Conservation (phyloP, 2,797 vertebrate genomes). For the Notolepis coatsorum region DNA sequence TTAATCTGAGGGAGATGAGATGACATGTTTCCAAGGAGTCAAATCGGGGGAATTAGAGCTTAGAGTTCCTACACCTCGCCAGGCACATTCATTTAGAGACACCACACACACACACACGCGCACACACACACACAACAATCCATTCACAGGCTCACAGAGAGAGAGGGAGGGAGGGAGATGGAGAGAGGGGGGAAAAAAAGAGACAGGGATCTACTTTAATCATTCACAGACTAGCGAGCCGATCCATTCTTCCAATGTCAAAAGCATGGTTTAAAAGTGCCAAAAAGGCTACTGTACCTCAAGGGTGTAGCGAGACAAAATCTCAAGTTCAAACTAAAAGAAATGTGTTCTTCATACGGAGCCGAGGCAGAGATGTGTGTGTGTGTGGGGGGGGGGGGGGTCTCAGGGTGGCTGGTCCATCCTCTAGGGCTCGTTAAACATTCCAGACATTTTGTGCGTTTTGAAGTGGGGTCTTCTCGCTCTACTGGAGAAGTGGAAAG, state of each 20-base stretch:
- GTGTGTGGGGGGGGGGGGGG: background rate
- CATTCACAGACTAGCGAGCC: slow-evolving; percentile 64
- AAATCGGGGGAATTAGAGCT: slow-evolving; percentile 81
- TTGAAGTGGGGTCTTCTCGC: slow-evolving; percentile 73
- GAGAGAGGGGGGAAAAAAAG: background rate
- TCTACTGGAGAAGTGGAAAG: slow-evolving; percentile 72
- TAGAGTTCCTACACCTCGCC: slow-evolving; percentile 76
- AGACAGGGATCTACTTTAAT: slow-evolving; percentile 64
- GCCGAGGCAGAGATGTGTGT: too few relatives aligned
- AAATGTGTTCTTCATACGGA: too few relatives aligned
- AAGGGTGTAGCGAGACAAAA: too few relatives aligned
- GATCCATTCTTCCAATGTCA: slow-evolving; percentile 66
- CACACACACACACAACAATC: slow-evolving; percentile 59
- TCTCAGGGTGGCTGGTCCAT: slow-evolving; percentile 33
- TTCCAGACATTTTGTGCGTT: slow-evolving; percentile 84
- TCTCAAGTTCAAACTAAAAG: too few relatives aligned
- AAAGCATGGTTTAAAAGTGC: slow-evolving; percentile 61
- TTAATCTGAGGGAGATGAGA: slow-evolving; percentile 81
- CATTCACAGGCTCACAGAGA: background rate
- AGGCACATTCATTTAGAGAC: slow-evolving; percentile 75
- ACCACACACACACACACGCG: slow-evolving; percentile 67
- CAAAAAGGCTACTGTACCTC: slow-evolving; percentile 19
- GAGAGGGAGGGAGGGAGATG: slow-evolving; percentile 41
- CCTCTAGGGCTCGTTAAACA: slow-evolving; percentile 75
- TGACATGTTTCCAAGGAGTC: slow-evolving; percentile 83